Base-by-base conservation (phyloP, 2,888 invertebrate species). In the Stratiomys singularior region DNA sequence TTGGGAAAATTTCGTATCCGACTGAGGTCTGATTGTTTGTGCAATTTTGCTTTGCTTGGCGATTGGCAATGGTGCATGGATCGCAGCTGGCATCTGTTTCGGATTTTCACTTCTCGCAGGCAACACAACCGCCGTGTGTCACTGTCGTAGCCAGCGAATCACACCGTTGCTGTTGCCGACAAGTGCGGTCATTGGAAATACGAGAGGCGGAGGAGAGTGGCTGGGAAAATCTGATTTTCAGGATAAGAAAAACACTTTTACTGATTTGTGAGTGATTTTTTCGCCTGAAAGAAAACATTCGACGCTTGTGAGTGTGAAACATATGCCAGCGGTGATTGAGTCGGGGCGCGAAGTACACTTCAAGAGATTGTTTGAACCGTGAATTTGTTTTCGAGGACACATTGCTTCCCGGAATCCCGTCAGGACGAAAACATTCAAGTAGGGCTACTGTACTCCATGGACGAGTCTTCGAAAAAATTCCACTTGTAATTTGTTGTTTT, bases 261-360 rank as follows among this genome's bases (percentile, higher is more conserved):
- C 47, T 13, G 67, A 67, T 67, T 67, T 67, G 7, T 15, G 23
- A 21, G 21, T 69, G 69, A 69, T 46, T 69, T 46, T 69, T 47
- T 46, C 69, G 69, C 7, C 27, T 46, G 47, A 69, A 69, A 46
- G 69, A 69, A 69, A 69, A 69, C 46, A 69, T 23, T 69, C 66
- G 46, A 23, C 25, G 18, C 47, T 21, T 69, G 23, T 47, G 25
- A 47, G 46, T 25, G 69, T 15, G 47, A 47, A 69, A 69, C 69
- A 69, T 69, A 69, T 69, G 69, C 69, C 37, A 52, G 52, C 37
- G 66, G 37, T 37, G 37, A 37, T 15, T 37, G 25, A n/a, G 18
- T 18, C 21, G 37, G 9, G 37, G 28, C 37, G 37, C 9, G 25
- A 63, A 63, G 3, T 63, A 27, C 1, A 9, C 3, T 52, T 52